phyloP scores from a whole-genome alignment of 1,140 invertebrate genomes.

The Sarcophaga bullata region DNA sequence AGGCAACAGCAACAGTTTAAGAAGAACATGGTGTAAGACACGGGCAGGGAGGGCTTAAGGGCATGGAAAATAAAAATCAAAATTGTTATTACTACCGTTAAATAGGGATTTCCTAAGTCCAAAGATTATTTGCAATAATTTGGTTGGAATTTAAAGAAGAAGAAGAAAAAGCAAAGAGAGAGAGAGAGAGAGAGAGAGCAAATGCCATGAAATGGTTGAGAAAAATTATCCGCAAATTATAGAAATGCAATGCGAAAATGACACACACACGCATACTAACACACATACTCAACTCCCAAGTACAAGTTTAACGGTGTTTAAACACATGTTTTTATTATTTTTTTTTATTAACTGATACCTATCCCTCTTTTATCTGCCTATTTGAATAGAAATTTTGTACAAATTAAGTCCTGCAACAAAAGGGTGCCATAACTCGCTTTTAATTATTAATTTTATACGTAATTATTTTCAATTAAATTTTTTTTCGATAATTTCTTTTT shows the following conservation, averaged over 20 bases:
- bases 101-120: neutral
- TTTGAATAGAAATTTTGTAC: no score
- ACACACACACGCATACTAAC: neutral
- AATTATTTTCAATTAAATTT: neutral
- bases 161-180: no score
- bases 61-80: neutral
- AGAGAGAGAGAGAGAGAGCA: no score
- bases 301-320: neutral
- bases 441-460: slow-evolving; percentile 24
- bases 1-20: slow-evolving; percentile 51
- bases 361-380: no score
- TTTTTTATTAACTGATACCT: no score
- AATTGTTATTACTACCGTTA: neutral
- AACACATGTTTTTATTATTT: neutral
- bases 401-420: neutral
- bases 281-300: slow-evolving; percentile 25
- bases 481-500: slow-evolving; percentile 25
- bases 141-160: no score
- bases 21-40: neutral
- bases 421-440: slow-evolving; percentile 18
- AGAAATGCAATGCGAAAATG: neutral
- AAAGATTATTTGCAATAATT: slow-evolving; percentile 13
- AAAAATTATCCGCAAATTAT: neutral
- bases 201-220: no score
- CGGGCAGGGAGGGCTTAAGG: slow-evolving; percentile 22